These are phyloP conservation scores for Chascanopsetta lugubris DNA, from an alignment of 2,113 vertebrate genomes.

Conservation along the genomic window DNA sequence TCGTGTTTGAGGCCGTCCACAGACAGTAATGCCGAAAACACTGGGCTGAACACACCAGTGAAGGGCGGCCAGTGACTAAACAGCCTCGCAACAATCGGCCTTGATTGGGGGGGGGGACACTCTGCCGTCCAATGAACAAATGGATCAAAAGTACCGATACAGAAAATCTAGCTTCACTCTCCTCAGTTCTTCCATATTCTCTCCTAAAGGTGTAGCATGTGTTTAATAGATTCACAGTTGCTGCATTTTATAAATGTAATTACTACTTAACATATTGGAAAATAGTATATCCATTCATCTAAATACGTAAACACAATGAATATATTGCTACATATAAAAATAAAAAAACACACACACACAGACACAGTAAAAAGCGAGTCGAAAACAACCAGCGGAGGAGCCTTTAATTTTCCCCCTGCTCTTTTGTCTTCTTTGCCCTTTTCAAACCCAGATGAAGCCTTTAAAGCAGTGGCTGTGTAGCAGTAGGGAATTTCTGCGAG, in stretches of 20 bases:
- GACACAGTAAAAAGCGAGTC: too few species aligned
- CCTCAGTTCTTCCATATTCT: not conserved
- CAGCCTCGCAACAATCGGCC: slow-evolving; percentile 6
- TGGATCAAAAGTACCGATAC: not conserved
- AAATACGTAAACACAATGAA: too few species aligned
- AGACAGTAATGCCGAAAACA: not conserved
- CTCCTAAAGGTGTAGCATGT: not conserved
- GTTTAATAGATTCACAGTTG: slow-evolving; percentile 9
- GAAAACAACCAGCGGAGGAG: not conserved
- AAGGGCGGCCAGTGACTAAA: not conserved
- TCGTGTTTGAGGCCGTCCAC: not conserved
- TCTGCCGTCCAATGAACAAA: not conserved
- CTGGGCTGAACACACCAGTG: slow-evolving; percentile 5
- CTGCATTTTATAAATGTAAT: not conserved
- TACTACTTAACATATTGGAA: too few species aligned
- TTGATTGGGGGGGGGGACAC: slow-evolving; percentile 8
- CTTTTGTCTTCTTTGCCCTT: slow-evolving; percentile 11
- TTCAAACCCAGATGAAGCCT: slow-evolving; percentile 22
- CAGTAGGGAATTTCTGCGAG: not conserved
- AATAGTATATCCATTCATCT: too few species aligned
- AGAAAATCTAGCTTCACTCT: not conserved
- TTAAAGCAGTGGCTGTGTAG: slow-evolving; percentile 15
- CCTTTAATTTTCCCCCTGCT: slow-evolving; percentile 24
- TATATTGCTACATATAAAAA: too few species aligned
- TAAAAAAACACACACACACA: too few species aligned